phyloP scores from a whole-genome alignment of 37 sponge, comb jelly and placozoan genomes.

The Beroe ovata region DNA sequence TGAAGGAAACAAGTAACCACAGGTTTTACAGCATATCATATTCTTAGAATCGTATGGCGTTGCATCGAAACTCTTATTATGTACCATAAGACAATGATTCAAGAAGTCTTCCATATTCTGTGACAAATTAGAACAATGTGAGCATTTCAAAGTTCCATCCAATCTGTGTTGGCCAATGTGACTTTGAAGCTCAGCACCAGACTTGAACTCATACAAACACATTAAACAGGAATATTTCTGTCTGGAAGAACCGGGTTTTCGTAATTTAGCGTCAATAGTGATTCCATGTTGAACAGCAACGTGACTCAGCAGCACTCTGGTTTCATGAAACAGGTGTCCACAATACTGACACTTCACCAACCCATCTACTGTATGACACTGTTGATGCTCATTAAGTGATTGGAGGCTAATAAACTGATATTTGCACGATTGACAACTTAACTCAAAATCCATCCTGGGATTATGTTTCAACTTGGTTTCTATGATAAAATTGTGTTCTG shows the following conservation, averaged over 20 bases:
- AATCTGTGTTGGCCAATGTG: slow-evolving; percentile 10
- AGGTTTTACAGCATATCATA: not conserved
- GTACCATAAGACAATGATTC: not conserved
- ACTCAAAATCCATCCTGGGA: not conserved
- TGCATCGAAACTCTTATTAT: slow-evolving; percentile 16
- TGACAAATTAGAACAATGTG: not conserved
- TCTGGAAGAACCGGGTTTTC: not conserved
- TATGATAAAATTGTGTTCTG: not conserved
- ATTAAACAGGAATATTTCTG: not conserved
- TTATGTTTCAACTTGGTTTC: not conserved
- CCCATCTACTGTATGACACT: not conserved
- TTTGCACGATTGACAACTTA: not conserved
- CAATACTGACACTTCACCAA: not conserved
- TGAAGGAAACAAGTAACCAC: not conserved
- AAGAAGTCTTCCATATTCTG: slow-evolving; percentile 11
- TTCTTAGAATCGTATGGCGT: not conserved
- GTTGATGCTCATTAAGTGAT: not conserved
- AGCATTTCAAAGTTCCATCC: slow-evolving; percentile 44
- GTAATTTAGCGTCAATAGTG: not conserved
- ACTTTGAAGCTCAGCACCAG: not conserved
- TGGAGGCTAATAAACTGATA: not conserved
- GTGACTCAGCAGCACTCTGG: not conserved
- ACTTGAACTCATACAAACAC: slow-evolving; percentile 11
- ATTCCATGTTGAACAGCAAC: not conserved
- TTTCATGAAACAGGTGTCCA: not conserved